A percentile compares a stretch with the other conserved stretches of the same genome.
phyloP scores from a whole-genome alignment of 1,140 invertebrate species.

The Drosophila equinoxialis region DNA sequence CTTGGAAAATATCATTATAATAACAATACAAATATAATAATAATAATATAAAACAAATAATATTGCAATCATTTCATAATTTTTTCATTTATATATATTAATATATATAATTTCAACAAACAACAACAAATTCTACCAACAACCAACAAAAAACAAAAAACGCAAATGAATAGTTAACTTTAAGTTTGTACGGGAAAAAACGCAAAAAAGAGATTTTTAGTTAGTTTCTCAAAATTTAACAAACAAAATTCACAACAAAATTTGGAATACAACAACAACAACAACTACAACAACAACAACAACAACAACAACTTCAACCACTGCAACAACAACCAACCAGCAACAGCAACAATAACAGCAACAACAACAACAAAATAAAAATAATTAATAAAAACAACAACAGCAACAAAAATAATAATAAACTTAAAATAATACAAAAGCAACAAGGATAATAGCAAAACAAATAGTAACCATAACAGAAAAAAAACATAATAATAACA shows the following conservation, averaged over 20 bases:
- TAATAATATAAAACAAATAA: constrained; percentile 60
- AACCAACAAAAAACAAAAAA: constrained; percentile 38
- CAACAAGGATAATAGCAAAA: constrained; percentile 51
- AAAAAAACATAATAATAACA: constrained; percentile 53
- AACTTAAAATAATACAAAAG: constrained; percentile 40
- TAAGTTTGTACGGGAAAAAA: constrained; percentile 71
- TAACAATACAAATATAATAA: constrained; percentile 42
- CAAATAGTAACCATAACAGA: constrained; percentile 47
- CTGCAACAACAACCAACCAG: constrained; percentile 46
- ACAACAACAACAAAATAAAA: constrained; percentile 54
- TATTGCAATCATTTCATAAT: constrained; percentile 68
- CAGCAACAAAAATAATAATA: constrained; percentile 41
- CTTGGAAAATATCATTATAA: constrained; percentile 47
- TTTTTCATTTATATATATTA: constrained; percentile 62
- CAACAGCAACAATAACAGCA: constrained; percentile 57
- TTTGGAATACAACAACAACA: constrained; percentile 82
- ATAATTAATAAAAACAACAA: constrained; percentile 55
- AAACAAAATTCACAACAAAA: constrained; percentile 82
- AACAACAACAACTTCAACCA: constrained; percentile 60
- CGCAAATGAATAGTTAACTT: constrained; percentile 69
- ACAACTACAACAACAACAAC: constrained; percentile 59
- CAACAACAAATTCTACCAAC: constrained; percentile 54
- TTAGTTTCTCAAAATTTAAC: constrained; percentile 83
- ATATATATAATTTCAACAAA: constrained; percentile 52
- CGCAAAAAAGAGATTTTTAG: constrained; percentile 78